phyloP scores from a whole-genome alignment of 2,888 invertebrate species.

The Philereme vetulata region DNA sequence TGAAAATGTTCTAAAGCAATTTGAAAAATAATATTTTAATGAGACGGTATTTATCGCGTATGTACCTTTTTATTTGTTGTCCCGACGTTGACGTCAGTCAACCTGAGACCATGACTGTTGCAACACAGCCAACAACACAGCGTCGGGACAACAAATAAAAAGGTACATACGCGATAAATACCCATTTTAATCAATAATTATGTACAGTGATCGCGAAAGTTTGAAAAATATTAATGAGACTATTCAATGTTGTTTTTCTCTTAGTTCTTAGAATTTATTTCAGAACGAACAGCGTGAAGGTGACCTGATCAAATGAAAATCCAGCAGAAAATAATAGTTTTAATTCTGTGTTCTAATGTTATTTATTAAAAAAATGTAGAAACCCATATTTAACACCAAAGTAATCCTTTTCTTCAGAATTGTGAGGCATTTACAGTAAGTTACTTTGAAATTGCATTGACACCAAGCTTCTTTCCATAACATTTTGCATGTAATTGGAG shows the following conservation, averaged over 20 bases:
- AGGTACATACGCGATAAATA: too few relatives aligned
- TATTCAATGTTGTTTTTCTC: constrained; percentile 29
- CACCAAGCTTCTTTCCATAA: constrained; percentile 33
- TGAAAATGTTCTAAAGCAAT: too few relatives aligned
- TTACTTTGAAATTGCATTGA: constrained; percentile 31
- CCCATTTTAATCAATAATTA: too few relatives aligned
- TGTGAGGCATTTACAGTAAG: constrained; percentile 41
- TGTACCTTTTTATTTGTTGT: too few relatives aligned
- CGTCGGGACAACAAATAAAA: too few relatives aligned
- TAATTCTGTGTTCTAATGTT: neutral
- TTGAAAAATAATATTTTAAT: too few relatives aligned
- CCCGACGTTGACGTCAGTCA: too few relatives aligned
- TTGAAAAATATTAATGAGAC: constrained; percentile 27
- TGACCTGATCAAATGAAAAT: neutral
- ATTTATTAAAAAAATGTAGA: neutral
- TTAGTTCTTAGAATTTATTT: constrained; percentile 27
- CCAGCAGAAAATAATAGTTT: neutral
- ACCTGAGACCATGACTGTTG: too few relatives aligned
- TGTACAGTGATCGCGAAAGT: too few relatives aligned
- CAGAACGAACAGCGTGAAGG: constrained; percentile 16
- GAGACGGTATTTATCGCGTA: too few relatives aligned
- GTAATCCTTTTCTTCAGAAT: constrained; percentile 36
- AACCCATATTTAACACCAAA: constrained; percentile 12
- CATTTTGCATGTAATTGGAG: constrained; percentile 28
- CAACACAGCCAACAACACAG: too few relatives aligned